Evolutionary conservation across 64 coral and sea anemone genomes (phyloP), one percentile per base, ranked within the genome.

Genomic region (Montipora sp.): DNA sequence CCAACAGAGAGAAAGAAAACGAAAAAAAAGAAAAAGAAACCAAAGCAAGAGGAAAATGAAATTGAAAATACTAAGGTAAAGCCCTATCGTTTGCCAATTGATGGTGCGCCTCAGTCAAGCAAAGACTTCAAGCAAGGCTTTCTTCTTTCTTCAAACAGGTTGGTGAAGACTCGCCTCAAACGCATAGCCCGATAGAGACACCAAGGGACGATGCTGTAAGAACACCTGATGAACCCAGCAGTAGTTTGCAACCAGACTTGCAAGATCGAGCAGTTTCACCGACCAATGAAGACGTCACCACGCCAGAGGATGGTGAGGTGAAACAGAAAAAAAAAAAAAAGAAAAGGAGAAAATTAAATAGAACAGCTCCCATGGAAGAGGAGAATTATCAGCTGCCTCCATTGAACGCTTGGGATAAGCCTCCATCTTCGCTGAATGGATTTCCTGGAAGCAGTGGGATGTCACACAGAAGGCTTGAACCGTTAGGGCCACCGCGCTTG

Each of bases 291-390:
- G 71, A 90, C 10, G 19, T 7, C 67, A 71, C 58, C 19, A 73
- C 63, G 44, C 36, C 70, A 5, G 90, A 92, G 63, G 59, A 87
- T 44, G 51, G 9, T 46, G 92, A 94, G 49, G 87, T 75, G 53
- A 83, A 91, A 71, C 94, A 91, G 83, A 96, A 91, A 90, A 96
- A 94, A 72, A 96, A 96, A 49, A 96, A 96, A 66, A 96, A 91
- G 79, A 94, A 77, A 71, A 94, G 81, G 57, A 96, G 22, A 48
- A 96, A 80, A 15, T 61, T 50, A 70, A 96, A 87, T 78, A 80
- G 87, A 73, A 93, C 92, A 68, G 88, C 78, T 15, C 92, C 88
- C 8, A 79, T 91, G 45, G 84, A 94, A 58, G 66, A 53, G 7
- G 55, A 46, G 1, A 55, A 8, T 12, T 27, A 81, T 5, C 45